A percentile compares a stretch with the other conserved stretches of the same genome.
These are phyloP conservation scores for Leptobrachium ailaonicum DNA, from an alignment of 2,113 vertebrate species.

Conservation along the genomic window DNA sequence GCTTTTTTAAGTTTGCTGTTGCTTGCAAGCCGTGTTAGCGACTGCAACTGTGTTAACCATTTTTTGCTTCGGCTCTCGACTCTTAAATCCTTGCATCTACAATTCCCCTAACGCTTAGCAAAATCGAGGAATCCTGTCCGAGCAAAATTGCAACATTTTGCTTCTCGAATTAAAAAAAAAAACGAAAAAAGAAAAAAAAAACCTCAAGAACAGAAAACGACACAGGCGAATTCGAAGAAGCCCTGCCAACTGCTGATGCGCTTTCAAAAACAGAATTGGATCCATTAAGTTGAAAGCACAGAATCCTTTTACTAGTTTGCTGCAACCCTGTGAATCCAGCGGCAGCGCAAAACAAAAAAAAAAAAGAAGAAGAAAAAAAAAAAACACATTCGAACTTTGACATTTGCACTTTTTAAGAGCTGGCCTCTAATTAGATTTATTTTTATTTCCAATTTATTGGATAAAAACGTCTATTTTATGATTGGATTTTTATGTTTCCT, in stretches of 20 bases:
- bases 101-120: conserved; percentile 55
- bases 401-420: conserved; percentile 73
- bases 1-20: conserved; percentile 55
- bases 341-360: conserved; percentile 60
- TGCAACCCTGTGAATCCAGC: conserved; percentile 65
- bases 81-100: neutral
- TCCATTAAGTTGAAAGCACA: conserved; percentile 72
- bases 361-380: conserved; percentile 63
- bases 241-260: conserved; percentile 64
- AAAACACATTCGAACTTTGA: conserved; percentile 69
- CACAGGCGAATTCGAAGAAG: conserved; percentile 37
- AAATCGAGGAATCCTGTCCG: conserved; percentile 11
- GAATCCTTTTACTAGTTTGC: conserved; percentile 59
- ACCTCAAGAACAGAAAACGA: neutral
- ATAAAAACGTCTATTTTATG: conserved; percentile 73
- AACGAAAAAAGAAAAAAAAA: conserved; percentile 6
- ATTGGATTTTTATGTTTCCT: conserved; percentile 68
- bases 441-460: conserved; percentile 72
- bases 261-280: conserved; percentile 72
- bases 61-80: conserved; percentile 52
- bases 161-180: conserved; percentile 42
- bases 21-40: conserved; percentile 58
- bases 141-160: conserved; percentile 25
- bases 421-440: conserved; percentile 65
- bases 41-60: neutral